These are phyloP conservation scores for Balanococcus diminutus DNA, from an alignment of 2,888 invertebrate genomes.

Conservation along the genomic window DNA sequence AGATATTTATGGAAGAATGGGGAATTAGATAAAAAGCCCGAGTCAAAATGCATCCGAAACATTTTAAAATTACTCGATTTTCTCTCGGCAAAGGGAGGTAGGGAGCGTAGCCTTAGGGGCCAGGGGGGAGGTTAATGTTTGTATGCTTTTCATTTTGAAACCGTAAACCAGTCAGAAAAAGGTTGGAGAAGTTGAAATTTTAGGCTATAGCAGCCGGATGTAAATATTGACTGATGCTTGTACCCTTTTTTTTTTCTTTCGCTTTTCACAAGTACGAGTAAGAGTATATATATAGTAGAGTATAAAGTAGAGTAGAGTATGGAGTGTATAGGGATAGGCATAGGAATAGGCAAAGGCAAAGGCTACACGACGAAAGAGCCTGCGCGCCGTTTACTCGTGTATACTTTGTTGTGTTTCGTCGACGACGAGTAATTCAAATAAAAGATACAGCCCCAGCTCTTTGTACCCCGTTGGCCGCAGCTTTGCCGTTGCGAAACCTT, in stretches of 20 bases:
- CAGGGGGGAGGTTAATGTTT: not conserved
- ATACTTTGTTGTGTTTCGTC: slow-evolving; percentile 50
- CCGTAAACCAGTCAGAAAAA: slow-evolving; percentile 46
- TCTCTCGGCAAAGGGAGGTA: not conserved
- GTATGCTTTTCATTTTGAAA: slow-evolving; percentile 52
- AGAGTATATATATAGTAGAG: not conserved
- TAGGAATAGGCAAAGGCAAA: not conserved
- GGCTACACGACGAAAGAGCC: slow-evolving; percentile 34
- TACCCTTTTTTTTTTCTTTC: slow-evolving; percentile 45
- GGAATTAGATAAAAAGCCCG: slow-evolving; percentile 40
- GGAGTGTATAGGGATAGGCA: not conserved
- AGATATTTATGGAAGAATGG: not conserved
- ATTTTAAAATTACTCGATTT: slow-evolving; percentile 52
- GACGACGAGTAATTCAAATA: slow-evolving; percentile 51
- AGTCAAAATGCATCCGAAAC: not conserved
- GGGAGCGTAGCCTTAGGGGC: not conserved
- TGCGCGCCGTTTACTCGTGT: slow-evolving; percentile 40
- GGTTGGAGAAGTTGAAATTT: slow-evolving; percentile 46
- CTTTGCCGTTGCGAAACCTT: slow-evolving; percentile 3
- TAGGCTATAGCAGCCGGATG: slow-evolving; percentile 51
- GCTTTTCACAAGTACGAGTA: not conserved
- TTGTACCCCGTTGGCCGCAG: not conserved
- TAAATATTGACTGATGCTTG: slow-evolving; percentile 55
- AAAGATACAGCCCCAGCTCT: slow-evolving; percentile 47
- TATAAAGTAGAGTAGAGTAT: not conserved